phyloP scores from a whole-genome alignment of 2,888 invertebrate genomes.

The Patella ulyssiponensis region DNA sequence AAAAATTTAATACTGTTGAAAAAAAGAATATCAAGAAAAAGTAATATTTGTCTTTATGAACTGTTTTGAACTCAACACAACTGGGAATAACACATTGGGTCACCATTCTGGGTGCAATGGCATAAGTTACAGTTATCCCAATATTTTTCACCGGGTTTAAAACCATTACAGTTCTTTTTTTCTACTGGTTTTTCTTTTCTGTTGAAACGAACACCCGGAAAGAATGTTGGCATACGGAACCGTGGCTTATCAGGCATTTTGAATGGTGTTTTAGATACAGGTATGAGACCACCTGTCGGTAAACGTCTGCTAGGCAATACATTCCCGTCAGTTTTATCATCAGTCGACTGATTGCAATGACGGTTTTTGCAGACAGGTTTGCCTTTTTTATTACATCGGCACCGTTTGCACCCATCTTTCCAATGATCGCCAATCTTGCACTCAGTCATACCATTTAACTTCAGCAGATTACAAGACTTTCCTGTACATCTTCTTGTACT shows the following conservation, averaged over 20 bases:
- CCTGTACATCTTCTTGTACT: neutral
- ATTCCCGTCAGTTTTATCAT: neutral
- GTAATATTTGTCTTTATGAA: no score
- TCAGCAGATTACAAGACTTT: no score
- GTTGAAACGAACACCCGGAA: constrained; percentile 1
- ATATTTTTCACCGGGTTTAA: constrained; percentile 21
- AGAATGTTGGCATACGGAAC: constrained; percentile 14
- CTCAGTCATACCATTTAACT: neutral
- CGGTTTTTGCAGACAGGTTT: constrained; percentile 3
- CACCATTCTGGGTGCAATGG: constrained; percentile 12
- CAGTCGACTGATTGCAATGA: constrained; percentile 16
- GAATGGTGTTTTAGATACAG: neutral
- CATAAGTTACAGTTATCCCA: constrained; percentile 24
- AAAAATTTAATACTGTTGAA: no score
- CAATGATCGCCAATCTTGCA: constrained; percentile 11
- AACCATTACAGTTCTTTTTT: constrained; percentile 12
- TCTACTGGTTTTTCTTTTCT: neutral
- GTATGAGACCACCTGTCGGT: constrained; percentile 8
- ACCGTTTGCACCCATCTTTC: constrained; percentile 20
- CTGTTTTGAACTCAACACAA: neutral
- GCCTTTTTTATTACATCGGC: neutral
- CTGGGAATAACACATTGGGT: constrained; percentile 12
- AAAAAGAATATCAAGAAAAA: no score
- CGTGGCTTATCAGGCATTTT: constrained; percentile 6
- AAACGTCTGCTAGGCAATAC: neutral